phyloP scores from a whole-genome alignment of 2,113 vertebrate genomes.

The Chascanopsetta lugubris region DNA sequence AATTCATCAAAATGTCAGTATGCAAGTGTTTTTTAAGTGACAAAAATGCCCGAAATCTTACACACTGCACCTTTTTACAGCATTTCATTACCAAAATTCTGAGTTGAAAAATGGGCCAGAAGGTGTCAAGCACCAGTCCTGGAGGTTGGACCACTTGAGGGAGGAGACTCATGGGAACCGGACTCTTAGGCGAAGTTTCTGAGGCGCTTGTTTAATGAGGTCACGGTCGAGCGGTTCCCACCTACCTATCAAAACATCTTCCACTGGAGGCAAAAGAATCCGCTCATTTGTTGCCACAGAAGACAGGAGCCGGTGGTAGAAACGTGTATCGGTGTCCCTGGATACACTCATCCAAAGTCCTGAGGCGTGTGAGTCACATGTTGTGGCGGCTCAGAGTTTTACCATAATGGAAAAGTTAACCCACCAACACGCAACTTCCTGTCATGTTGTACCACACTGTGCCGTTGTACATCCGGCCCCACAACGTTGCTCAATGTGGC shows the following conservation, averaged over 20 bases:
- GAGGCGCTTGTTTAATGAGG: conserved; percentile 67
- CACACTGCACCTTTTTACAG: no score
- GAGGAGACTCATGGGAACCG: conserved; percentile 69
- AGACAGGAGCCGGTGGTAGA: background rate
- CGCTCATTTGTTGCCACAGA: conserved; percentile 1
- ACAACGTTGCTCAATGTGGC: no score
- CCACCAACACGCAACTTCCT: no score
- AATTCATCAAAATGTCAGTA: no score
- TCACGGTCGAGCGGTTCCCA: conserved; percentile 27
- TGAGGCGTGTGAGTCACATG: background rate
- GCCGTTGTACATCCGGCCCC: no score
- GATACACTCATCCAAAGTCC: background rate
- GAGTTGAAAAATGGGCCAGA: no score
- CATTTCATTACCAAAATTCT: no score
- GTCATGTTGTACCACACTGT: no score
- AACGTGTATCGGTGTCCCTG: background rate
- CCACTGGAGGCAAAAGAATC: conserved; percentile 2
- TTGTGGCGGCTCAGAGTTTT: background rate
- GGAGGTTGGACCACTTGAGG: conserved; percentile 51
- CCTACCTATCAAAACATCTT: conserved; percentile 42
- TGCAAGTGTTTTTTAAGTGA: no score
- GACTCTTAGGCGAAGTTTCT: conserved; percentile 59
- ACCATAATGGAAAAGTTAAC: background rate
- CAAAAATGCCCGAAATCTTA: no score
- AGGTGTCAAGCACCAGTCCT: conserved; percentile 48